Evolutionary conservation across 2,113 vertebrate species (phyloP), one percentile per base, ranked within the genome.

Genomic region (Hirundichthys speculiger): DNA sequence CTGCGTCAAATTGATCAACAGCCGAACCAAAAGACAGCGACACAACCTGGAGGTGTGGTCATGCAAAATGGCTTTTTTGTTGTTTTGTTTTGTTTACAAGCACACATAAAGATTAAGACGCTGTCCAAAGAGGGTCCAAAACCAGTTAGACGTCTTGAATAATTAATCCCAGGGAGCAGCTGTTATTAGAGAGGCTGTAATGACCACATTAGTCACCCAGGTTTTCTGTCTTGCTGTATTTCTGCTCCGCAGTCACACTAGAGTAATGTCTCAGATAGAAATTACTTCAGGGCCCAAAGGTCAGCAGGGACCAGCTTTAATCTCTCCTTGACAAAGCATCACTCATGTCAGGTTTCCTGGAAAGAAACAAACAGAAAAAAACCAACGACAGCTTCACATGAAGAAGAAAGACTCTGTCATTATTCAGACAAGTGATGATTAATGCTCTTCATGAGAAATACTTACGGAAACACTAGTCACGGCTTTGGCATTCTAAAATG

Each of bases 191-290:
- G 68, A 20, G 15, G 63, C 59, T 71, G 39, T 86, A 80, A 84
- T 80, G 80, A 68, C 50, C 75, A 49, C 78, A 86, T 84, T 68
- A 58, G 73, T 86, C 80, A 81, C 58, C 15, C 54, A 42, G 55
- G 21, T 42, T 75, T 56, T 61, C 61, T 56, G 13, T 64, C 15
- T 71, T 43, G 71, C 63, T 15, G 62, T 62, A 14, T 54, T 57
- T 63, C 54, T 63, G 52, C 68, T 34, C 69, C 66, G 83, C 74
- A 74, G 13, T 69, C 63, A 52, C 30, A 50, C 39, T 3, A 53
- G 61, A 82, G 22, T 62, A 70, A 78, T 57, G 62, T 69, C 68
- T 52, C 45, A 0, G 21, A 53, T 0, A 47, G 48, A 65, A 60
- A 75, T 75, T 8, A 51, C 34, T 49, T 15, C 42, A 16, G 54